phyloP scores from a whole-genome alignment of 2,888 invertebrate genomes.

The Platycheirus albimanus region DNA sequence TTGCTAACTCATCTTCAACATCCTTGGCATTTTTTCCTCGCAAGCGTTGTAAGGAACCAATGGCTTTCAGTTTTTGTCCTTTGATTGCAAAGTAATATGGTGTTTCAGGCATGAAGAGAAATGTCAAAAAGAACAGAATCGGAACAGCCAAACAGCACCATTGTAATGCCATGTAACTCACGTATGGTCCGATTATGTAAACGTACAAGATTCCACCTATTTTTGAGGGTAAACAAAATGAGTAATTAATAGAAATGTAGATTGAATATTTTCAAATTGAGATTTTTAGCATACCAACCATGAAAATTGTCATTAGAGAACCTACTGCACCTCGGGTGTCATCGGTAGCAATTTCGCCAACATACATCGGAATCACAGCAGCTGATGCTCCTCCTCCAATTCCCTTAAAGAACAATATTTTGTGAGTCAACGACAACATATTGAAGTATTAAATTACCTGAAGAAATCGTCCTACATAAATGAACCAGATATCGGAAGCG shows the following conservation, averaged over 20 bases:
- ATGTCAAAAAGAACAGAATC: slow-evolving; percentile 84
- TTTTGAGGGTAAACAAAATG: neutral
- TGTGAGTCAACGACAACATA: neutral
- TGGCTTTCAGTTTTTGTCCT: slow-evolving; percentile 85
- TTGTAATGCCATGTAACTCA: slow-evolving; percentile 86
- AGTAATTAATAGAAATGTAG: neutral
- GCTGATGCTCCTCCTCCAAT: slow-evolving; percentile 87
- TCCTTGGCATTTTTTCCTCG: slow-evolving; percentile 85
- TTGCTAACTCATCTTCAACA: slow-evolving; percentile 86
- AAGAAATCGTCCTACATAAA: neutral
- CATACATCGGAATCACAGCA: slow-evolving; percentile 91
- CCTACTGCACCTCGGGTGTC: slow-evolving; percentile 91
- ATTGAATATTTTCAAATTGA: neutral
- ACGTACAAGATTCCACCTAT: slow-evolving; percentile 86
- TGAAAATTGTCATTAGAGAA: slow-evolving; percentile 90
- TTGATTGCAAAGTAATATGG: slow-evolving; percentile 88
- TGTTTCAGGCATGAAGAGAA: slow-evolving; percentile 91
- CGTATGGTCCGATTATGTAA: slow-evolving; percentile 89
- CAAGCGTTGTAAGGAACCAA: slow-evolving; percentile 86
- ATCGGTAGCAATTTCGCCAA: slow-evolving; percentile 92
- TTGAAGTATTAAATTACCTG: neutral
- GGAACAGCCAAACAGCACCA: slow-evolving; percentile 87
- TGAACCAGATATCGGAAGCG: too few relatives aligned
- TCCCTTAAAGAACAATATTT: slow-evolving; percentile 84
- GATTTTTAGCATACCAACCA: slow-evolving; percentile 82